phyloP scores from a whole-genome alignment of 2,888 invertebrate species.

The Eupsilia transversa region DNA sequence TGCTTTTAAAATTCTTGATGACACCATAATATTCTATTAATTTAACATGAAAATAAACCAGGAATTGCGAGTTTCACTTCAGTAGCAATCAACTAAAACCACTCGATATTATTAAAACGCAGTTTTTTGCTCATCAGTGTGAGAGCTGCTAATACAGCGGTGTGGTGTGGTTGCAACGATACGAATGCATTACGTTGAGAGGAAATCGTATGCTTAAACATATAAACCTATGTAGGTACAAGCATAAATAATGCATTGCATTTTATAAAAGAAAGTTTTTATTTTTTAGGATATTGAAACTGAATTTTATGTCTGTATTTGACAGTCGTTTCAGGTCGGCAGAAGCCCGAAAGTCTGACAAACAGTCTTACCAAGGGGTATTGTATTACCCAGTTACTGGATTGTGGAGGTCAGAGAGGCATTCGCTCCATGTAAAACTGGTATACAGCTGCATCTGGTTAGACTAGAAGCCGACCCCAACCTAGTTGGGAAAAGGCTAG shows the following conservation, averaged over 20 bases:
- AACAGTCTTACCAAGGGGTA: too few species aligned
- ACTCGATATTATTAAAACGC: conserved; percentile 57
- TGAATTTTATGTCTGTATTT: not conserved
- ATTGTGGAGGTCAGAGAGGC: too few species aligned
- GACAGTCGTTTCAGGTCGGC: too few species aligned
- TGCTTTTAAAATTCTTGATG: not conserved
- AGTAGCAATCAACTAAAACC: conserved; percentile 50
- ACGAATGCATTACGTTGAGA: conserved; percentile 12
- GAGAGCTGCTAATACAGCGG: conserved; percentile 41
- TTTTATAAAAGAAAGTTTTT: not conserved
- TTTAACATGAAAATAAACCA: not conserved
- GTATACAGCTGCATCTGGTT: too few species aligned
- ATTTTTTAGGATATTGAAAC: too few species aligned
- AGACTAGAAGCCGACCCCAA: too few species aligned
- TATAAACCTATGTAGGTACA: not conserved
- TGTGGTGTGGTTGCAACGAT: conserved; percentile 44
- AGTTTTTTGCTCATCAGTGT: conserved; percentile 49
- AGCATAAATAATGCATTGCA: not conserved
- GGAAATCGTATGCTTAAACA: conserved; percentile 1
- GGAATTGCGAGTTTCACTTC: conserved; percentile 9
- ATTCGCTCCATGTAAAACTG: too few species aligned
- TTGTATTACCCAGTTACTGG: too few species aligned
- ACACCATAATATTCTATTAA: not conserved
- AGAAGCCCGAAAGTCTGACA: too few species aligned
- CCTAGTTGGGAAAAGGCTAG: too few species aligned